These are phyloP conservation scores for Loriculus beryllinus DNA, from an alignment of 2,797 vertebrate genomes.

Conservation along the genomic window DNA sequence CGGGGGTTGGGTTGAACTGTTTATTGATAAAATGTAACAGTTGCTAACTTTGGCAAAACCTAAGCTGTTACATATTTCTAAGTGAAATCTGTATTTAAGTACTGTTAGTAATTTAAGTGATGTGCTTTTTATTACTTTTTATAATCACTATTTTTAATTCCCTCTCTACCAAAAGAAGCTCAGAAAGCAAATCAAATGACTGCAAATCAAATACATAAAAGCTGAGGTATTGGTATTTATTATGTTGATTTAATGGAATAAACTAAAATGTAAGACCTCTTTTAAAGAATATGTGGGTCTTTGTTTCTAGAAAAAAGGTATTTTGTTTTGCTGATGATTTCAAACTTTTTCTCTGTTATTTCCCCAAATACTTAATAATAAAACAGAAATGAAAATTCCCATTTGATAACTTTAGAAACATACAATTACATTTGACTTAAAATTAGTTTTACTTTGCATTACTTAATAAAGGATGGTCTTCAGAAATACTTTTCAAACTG, in stretches of 20 bases:
- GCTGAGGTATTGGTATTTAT: neutral
- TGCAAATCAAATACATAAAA: neutral
- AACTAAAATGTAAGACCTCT: neutral
- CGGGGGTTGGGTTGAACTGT: neutral
- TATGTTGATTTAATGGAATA: neutral
- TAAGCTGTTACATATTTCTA: neutral
- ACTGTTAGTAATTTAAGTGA: neutral
- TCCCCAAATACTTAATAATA: neutral
- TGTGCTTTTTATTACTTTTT: neutral
- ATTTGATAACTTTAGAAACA: neutral
- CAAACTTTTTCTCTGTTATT: neutral
- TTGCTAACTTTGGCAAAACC: neutral
- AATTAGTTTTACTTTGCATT: neutral
- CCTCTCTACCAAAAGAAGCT: neutral
- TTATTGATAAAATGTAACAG: neutral
- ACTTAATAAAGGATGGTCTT: neutral
- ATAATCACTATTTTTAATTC: neutral
- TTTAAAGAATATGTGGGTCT: neutral
- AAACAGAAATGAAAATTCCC: neutral
- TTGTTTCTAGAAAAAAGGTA: neutral
- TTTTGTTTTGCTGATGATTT: neutral
- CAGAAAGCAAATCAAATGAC: neutral
- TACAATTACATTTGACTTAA: neutral
- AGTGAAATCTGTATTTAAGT: neutral
- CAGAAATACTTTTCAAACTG: neutral